Percentiles rank a stretch among this genome's conserved stretches.
Evolutionary conservation across 2,888 invertebrate genomes (phyloP).

Genomic region (Dyspetes luteomarginatus): DNA sequence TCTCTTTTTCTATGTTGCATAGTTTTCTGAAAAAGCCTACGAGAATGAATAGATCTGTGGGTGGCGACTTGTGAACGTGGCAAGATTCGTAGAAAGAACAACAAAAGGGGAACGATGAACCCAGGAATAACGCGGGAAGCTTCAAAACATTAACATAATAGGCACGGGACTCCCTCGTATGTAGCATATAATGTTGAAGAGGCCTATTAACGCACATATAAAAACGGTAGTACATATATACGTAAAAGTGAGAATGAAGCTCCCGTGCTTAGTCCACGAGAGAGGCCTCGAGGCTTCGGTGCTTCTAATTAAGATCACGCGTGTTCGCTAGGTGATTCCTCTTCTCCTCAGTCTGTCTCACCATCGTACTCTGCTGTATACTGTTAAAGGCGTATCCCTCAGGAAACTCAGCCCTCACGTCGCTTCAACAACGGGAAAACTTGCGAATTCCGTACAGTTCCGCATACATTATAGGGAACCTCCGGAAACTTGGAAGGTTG

Average conservation of each 20-base stretch:
- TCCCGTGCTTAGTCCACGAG: conserved; percentile 42
- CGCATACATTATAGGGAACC: conserved; percentile 82
- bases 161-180: conserved; percentile 43
- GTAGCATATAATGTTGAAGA: conserved; percentile 28
- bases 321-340: conserved; percentile 75
- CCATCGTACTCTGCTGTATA: background rate
- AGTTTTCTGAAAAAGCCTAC: conserved; percentile 68
- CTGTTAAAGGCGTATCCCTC: conserved; percentile 53
- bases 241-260: conserved; percentile 38
- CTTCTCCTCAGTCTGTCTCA: conserved; percentile 20
- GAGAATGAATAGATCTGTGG: conserved; percentile 64
- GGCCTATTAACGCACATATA: conserved; percentile 14
- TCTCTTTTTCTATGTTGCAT: conserved; percentile 10
- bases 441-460: conserved; percentile 81
- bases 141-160: conserved; percentile 48
- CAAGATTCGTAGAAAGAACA: conserved; percentile 9
- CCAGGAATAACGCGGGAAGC: background rate
- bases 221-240: background rate
- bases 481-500: conserved; percentile 80
- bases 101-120: conserved; percentile 3
- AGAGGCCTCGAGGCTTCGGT: conserved; percentile 74
- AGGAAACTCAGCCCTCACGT: conserved; percentile 56
- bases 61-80: conserved; percentile 63
- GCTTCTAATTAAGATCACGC: conserved; percentile 83
- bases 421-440: conserved; percentile 69